Evolutionary conservation across 2,888 invertebrate species (phyloP).

Genomic region (Myopa tessellatipennis): DNA sequence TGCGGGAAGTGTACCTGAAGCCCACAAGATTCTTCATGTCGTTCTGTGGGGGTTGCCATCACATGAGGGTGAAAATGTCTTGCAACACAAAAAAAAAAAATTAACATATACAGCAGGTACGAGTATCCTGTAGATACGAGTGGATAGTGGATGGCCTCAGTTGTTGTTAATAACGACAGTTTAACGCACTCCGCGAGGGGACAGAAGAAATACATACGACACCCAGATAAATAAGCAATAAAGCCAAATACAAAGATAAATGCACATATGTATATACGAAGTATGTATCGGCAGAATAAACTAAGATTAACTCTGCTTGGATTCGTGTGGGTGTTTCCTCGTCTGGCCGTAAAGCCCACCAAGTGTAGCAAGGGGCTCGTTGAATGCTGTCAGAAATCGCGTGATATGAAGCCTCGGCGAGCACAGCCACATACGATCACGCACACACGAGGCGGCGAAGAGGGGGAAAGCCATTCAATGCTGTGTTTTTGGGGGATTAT

Average conservation of each 20-base stretch:
- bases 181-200: background rate
- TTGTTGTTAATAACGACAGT: background rate
- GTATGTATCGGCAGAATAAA: slow-evolving; percentile 9
- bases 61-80: slow-evolving; percentile 1
- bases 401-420: slow-evolving; percentile 20
- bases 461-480: background rate
- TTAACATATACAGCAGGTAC: slow-evolving; percentile 7
- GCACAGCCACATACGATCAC: background rate
- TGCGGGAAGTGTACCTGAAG: too few relatives aligned
- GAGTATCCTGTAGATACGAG: background rate
- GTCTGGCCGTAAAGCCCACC: background rate
- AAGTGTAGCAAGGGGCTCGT: slow-evolving; percentile 10
- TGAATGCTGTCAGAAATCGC: slow-evolving; percentile 34
- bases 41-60: background rate
- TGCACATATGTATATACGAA: background rate
- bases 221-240: too few relatives aligned
- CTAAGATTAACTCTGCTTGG: slow-evolving; percentile 28
- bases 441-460: background rate
- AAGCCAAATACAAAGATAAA: too few relatives aligned
- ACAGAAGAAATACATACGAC: background rate
- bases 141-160: background rate
- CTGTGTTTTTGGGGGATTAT: slow-evolving; percentile 20
- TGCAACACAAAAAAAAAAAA: background rate
- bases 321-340: slow-evolving; percentile 11
- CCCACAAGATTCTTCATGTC: background rate